Percentiles rank a stretch among this genome's conserved stretches.
phyloP scores from a whole-genome alignment of 2,113 vertebrate species.

The Cacatua alba region DNA sequence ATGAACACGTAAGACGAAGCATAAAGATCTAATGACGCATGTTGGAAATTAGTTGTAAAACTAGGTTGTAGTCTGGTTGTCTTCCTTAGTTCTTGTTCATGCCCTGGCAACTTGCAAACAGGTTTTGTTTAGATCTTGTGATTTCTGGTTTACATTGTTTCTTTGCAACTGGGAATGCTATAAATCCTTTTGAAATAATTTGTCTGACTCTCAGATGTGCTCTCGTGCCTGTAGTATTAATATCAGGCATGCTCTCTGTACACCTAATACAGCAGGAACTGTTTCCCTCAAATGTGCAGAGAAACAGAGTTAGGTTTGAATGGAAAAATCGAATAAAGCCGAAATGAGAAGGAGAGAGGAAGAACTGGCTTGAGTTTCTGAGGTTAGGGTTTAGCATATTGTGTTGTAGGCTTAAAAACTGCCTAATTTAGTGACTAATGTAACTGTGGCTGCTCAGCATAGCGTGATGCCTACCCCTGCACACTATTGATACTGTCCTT shows the following conservation, averaged over 20 bases:
- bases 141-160: background rate
- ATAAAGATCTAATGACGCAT: background rate
- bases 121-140: background rate
- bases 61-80: background rate
- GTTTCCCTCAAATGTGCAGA: background rate
- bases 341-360: background rate
- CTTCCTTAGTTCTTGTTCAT: background rate
- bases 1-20: background rate
- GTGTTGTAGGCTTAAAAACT: background rate
- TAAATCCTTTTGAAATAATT: background rate
- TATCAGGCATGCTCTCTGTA: background rate
- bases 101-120: background rate
- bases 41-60: background rate
- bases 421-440: background rate
- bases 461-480: background rate
- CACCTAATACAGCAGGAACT: background rate
- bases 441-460: background rate
- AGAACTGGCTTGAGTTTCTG: background rate
- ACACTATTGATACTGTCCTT: background rate
- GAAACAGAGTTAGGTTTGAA: background rate
- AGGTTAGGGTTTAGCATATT: background rate
- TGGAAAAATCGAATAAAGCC: conserved; percentile 12
- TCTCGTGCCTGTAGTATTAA: background rate
- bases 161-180: background rate
- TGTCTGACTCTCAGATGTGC: background rate